Base-by-base conservation (phyloP, 2,888 invertebrate species). In the Steinernema hermaphroditum region DNA sequence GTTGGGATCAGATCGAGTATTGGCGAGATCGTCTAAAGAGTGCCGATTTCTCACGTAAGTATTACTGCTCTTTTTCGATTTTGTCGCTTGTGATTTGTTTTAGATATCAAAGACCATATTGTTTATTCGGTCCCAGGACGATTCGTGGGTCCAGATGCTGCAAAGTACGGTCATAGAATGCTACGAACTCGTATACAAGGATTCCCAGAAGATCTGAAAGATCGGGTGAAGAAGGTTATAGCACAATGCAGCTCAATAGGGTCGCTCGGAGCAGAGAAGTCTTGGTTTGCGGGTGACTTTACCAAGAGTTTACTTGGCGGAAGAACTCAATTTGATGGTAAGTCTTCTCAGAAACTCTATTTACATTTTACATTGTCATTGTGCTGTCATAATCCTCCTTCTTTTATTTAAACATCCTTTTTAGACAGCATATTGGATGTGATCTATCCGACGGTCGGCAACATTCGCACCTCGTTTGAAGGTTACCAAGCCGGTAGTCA, bases 401-500 rank as follows among this genome's bases (percentile, higher is more conserved):
- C n/a, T n/a, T n/a, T n/a, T n/a, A n/a, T n/a, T n/a, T n/a, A n/a
- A n/a, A n/a, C n/a, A n/a, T n/a, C n/a, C n/a, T n/a, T 54, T 70
- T 27, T n/a, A 70, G 70, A 29, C 24, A 24, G 29, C 27, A 54
- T 24, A n/a, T 29, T 78, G 22, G 73, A 68, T 22, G 29, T 82
- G 32, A 70, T 94, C 62, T 94, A 91, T 87, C 94, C 94, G 0
- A 90, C 91, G 68, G 90, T 91, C 85, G 91, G 92, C n/a, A 93
- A 96, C 88, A 95, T 96, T 0, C 90, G 91, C 46, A 89, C 89
- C 1, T 94, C 94, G 76, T 92, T 93, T 84, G 94, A 95, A 86
- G 93, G 93, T 0, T 90, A 92, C 68, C 89, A 91, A 44, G 94
- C 93, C 4, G 94, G 95, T 0, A 93, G 92, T 0, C 94, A 94